phyloP scores from a whole-genome alignment of 2,797 vertebrate species.

The Epinephelus coioides region DNA sequence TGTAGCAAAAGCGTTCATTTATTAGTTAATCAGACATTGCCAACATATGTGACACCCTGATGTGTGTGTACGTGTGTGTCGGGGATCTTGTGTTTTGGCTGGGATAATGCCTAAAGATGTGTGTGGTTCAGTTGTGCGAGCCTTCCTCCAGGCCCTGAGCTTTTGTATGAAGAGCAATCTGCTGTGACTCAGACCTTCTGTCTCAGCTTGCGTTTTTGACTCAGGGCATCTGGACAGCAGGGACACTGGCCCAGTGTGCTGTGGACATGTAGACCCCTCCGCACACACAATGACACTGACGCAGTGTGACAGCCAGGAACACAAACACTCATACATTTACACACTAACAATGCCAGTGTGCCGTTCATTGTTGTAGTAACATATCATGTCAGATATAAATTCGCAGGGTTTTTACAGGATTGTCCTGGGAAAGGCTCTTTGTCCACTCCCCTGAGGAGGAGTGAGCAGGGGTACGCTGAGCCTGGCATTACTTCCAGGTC shows the following conservation, averaged over 20 bases:
- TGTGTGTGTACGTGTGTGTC: neutral
- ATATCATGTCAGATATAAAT: constrained; percentile 4
- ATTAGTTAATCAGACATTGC: neutral
- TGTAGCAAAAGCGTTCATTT: neutral
- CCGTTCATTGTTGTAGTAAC: neutral
- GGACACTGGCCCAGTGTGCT: constrained; percentile 22
- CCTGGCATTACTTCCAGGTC: constrained; percentile 76
- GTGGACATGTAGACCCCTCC: neutral
- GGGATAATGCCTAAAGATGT: neutral
- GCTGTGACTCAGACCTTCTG: constrained; percentile 73
- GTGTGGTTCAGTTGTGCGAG: constrained; percentile 12
- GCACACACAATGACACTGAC: constrained; percentile 40
- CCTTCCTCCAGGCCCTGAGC: constrained; percentile 21
- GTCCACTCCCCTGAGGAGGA: constrained; percentile 12
- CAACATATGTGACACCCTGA: neutral
- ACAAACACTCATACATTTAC: constrained; percentile 9
- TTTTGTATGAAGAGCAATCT: constrained; percentile 21
- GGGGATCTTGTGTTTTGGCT: neutral
- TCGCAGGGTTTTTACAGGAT: neutral
- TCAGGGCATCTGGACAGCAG: constrained; percentile 39
- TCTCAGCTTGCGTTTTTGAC: constrained; percentile 43
- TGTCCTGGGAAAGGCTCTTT: constrained; percentile 1
- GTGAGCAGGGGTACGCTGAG: constrained; percentile 3
- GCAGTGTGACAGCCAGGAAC: constrained; percentile 25
- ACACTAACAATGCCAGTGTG: neutral